Percentiles rank a stretch among this genome's conserved stretches.
These are phyloP conservation scores for Phalera bucephala DNA, from an alignment of 2,888 invertebrate species.

Conservation along the genomic window DNA sequence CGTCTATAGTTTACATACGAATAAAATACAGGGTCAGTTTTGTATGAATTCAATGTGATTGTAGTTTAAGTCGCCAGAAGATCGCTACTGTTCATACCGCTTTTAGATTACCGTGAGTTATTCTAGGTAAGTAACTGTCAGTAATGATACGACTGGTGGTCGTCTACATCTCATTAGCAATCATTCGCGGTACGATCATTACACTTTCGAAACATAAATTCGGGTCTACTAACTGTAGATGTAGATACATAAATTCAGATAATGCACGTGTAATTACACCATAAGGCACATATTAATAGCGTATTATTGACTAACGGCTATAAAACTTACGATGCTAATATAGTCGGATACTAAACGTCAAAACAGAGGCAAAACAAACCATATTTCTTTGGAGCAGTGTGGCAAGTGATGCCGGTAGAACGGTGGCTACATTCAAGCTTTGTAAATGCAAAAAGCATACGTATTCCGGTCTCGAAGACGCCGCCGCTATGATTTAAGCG, in stretches of 20 bases:
- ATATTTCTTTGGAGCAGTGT: conserved; percentile 48
- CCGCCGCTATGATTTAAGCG: conserved; percentile 73
- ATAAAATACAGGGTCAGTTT: conserved; percentile 82
- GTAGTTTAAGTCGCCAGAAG: conserved; percentile 77
- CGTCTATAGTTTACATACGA: conserved; percentile 74
- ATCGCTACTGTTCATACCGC: conserved; percentile 71
- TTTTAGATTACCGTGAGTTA: conserved; percentile 67
- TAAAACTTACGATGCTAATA: conserved; percentile 33
- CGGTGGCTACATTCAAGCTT: conserved; percentile 51
- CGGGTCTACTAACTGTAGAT: conserved; percentile 27
- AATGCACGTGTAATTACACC: conserved; percentile 26
- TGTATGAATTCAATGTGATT: conserved; percentile 83
- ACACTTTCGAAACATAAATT: conserved; percentile 34
- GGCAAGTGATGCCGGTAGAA: conserved; percentile 49
- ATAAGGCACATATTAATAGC: conserved; percentile 26
- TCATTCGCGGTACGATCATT: conserved; percentile 30
- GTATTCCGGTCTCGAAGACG: conserved; percentile 58
- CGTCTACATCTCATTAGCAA: conserved; percentile 31
- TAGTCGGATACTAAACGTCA: conserved; percentile 38
- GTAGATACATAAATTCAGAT: conserved; percentile 32
- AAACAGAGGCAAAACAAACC: conserved; percentile 59
- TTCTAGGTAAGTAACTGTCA: conserved; percentile 64
- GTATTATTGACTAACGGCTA: conserved; percentile 31
- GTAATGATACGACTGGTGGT: conserved; percentile 33
- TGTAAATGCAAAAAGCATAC: conserved; percentile 61